Evolutionary conservation across 2,113 vertebrate species (phyloP).

Genomic region (Passer montanus): DNA sequence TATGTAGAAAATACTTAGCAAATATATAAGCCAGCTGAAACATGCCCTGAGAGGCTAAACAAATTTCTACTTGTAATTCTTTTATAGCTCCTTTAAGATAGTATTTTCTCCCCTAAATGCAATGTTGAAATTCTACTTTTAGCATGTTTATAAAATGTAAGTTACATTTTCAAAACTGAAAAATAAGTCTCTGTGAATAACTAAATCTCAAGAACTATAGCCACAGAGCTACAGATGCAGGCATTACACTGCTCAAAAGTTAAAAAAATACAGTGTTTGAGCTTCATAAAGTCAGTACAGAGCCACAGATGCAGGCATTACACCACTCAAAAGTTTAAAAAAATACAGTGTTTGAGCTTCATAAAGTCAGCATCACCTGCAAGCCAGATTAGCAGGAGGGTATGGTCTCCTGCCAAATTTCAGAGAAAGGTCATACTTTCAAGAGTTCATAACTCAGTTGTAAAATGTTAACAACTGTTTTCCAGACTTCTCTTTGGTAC

Average conservation of each 20-base stretch:
- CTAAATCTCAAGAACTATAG: neutral
- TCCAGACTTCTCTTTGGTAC: neutral
- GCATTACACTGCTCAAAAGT: neutral
- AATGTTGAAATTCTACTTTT: neutral
- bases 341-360: neutral
- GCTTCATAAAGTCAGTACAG: neutral
- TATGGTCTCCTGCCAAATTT: neutral
- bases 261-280: neutral
- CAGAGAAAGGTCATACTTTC: neutral
- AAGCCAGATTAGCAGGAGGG: neutral
- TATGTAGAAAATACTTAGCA: neutral
- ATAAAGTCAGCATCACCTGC: neutral
- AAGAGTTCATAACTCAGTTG: neutral
- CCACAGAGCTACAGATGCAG: neutral
- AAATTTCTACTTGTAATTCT: neutral
- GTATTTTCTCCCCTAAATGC: neutral
- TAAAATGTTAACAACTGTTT: constrained; percentile 9
- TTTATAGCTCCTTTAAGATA: neutral
- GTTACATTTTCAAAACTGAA: neutral
- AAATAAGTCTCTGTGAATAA: neutral
- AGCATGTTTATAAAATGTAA: neutral
- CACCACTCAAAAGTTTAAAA: neutral
- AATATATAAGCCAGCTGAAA: neutral
- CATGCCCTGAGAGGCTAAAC: neutral
- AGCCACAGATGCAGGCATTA: neutral